phyloP scores from a whole-genome alignment of 2,888 invertebrate species.

The Blastobasis lacticolella region DNA sequence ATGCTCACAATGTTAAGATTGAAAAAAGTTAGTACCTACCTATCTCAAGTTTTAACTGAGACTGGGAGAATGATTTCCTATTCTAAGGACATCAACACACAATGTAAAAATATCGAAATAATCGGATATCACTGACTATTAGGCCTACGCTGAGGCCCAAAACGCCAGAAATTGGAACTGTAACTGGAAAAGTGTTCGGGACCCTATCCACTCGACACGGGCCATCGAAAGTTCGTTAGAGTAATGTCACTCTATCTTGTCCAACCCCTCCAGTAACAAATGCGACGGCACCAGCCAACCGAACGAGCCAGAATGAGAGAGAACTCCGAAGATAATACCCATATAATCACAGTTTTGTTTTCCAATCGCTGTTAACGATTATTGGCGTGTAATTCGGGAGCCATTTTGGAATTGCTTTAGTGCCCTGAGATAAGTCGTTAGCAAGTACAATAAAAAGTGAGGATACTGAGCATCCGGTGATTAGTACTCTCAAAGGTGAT shows the following conservation, averaged over 20 bases:
- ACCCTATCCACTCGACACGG: conserved; percentile 41
- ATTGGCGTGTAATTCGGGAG: conserved; percentile 77
- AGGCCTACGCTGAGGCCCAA: no score
- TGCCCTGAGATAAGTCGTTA: conserved; percentile 66
- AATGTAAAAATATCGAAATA: no score
- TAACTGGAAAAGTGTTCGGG: not conserved
- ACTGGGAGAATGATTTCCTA: no score
- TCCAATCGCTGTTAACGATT: conserved; percentile 79
- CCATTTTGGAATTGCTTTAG: conserved; percentile 71
- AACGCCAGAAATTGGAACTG: no score
- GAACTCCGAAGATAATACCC: conserved; percentile 54
- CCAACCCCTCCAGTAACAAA: conserved; percentile 50
- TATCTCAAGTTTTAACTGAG: no score
- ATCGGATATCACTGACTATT: no score
- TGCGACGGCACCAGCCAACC: conserved; percentile 35
- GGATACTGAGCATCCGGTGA: conserved; percentile 38
- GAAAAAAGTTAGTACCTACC: no score
- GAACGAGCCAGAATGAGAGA: conserved; percentile 34
- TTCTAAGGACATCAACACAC: no score
- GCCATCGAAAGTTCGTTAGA: conserved; percentile 73
- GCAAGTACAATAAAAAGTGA: conserved; percentile 61
- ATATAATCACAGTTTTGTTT: conserved; percentile 80
- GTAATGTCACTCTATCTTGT: conserved; percentile 64
- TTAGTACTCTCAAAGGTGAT: conserved; percentile 36
- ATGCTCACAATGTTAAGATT: no score